These are phyloP conservation scores for Tapera naevia DNA, from an alignment of 2,797 vertebrate genomes.

Conservation along the genomic window DNA sequence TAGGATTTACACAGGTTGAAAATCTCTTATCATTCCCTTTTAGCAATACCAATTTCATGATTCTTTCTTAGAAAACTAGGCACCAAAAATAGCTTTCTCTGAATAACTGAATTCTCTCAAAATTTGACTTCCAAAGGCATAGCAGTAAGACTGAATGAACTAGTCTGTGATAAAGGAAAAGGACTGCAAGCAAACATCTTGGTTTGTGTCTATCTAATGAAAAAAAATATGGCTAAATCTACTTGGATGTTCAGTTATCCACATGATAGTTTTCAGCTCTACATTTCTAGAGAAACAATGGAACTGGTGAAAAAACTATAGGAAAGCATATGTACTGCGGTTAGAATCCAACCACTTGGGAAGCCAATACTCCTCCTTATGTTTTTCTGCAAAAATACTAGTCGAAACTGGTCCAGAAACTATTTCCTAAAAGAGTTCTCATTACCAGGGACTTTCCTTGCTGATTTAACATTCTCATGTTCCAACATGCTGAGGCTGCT, in stretches of 20 bases:
- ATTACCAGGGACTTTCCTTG: slow-evolving; percentile 3
- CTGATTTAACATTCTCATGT: not conserved
- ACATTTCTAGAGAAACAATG: not conserved
- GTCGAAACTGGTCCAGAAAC: slow-evolving; percentile 26
- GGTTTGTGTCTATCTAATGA: not conserved
- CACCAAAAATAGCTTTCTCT: slow-evolving; percentile 28
- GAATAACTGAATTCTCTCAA: not conserved
- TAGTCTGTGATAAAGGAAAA: not conserved
- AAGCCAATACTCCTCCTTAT: not conserved
- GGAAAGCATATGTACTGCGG: slow-evolving; percentile 11
- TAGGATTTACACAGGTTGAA: slow-evolving; percentile 41
- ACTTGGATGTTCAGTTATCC: accelerated
- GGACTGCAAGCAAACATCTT: not conserved
- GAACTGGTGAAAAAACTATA: not conserved
- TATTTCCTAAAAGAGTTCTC: slow-evolving; percentile 12
- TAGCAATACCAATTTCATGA: slow-evolving; percentile 30
- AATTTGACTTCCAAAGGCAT: slow-evolving; percentile 31
- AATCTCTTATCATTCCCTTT: slow-evolving; percentile 34
- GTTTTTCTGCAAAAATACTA: slow-evolving; percentile 15
- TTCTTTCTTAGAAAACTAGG: slow-evolving; percentile 15
- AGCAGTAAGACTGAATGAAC: not conserved
- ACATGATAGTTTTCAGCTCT: not conserved
- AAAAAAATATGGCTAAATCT: not conserved
- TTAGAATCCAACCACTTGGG: not conserved
- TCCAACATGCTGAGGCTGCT: not conserved